Evolutionary conservation across 1,140 invertebrate species (phyloP).

Genomic region (Mercenaria mercenaria): DNA sequence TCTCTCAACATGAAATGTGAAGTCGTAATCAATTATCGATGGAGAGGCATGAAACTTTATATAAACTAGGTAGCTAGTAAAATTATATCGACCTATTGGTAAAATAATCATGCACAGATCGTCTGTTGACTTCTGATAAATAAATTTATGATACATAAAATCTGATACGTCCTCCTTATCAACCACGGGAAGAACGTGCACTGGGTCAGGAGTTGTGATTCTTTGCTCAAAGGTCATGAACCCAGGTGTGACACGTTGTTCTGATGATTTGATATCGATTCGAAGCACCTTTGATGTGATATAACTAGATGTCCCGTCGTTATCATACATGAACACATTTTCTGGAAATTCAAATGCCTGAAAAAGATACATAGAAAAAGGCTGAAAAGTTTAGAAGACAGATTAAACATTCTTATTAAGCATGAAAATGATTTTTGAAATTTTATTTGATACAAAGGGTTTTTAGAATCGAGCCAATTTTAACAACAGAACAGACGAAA

Average conservation of each 20-base stretch:
- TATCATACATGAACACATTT: constrained; percentile 51
- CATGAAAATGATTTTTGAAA: no score
- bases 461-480: no score
- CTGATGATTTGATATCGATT: neutral
- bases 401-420: no score
- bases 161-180: constrained; percentile 27
- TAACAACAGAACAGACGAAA: no score
- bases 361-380: no score
- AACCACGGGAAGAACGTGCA: neutral
- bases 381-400: no score
- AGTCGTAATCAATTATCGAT: constrained; percentile 13
- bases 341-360: constrained; percentile 1
- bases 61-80: constrained; percentile 29
- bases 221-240: constrained; percentile 37
- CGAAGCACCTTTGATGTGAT: constrained; percentile 26
- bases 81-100: neutral
- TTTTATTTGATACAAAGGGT: no score
- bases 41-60: neutral
- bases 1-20: neutral
- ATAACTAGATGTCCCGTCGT: constrained; percentile 23
- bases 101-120: constrained; percentile 33
- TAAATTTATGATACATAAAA: constrained; percentile 35
- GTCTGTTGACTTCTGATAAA: constrained; percentile 38
- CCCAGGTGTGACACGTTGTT: neutral
- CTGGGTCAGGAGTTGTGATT: neutral